Percentiles rank a stretch among this genome's conserved stretches.
Evolutionary conservation across 2,797 vertebrate genomes (phyloP).

Genomic region (Mallotus villosus): DNA sequence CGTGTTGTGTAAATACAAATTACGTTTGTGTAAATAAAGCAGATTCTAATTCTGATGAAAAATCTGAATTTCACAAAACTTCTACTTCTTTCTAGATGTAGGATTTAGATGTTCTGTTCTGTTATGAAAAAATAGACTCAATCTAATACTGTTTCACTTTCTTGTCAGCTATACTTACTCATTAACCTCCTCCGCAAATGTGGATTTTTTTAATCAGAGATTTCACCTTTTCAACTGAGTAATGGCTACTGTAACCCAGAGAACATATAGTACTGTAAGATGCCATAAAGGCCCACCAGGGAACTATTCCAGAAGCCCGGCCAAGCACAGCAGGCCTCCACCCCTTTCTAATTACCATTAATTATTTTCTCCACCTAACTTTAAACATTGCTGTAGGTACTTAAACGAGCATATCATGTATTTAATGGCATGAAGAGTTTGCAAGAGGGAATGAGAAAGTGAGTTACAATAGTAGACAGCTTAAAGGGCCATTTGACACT

Average conservation of each 20-base stretch:
- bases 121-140: too few species aligned
- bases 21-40: too few species aligned
- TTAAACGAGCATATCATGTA: slow-evolving; percentile 41
- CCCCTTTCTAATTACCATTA: slow-evolving; percentile 45
- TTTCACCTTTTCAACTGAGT: too few species aligned
- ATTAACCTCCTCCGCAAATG: too few species aligned
- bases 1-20: too few species aligned
- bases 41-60: too few species aligned
- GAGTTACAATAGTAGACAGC: slow-evolving; percentile 37
- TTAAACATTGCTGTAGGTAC: slow-evolving; percentile 28
- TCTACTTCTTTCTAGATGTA: too few species aligned
- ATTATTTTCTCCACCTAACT: slow-evolving; percentile 44
- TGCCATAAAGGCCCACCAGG: slow-evolving; percentile 15
- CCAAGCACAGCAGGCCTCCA: slow-evolving; percentile 36
- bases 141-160: too few species aligned
- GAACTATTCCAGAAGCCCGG: slow-evolving; percentile 17
- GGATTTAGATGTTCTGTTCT: too few species aligned
- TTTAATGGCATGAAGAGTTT: slow-evolving; percentile 46
- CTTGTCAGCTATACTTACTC: too few species aligned
- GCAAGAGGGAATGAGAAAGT: slow-evolving; percentile 15
- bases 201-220: too few species aligned
- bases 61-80: too few species aligned
- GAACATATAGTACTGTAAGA: slow-evolving; percentile 9
- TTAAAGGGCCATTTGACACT: slow-evolving; percentile 49
- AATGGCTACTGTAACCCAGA: background rate